phyloP scores from a whole-genome alignment of 2,888 invertebrate species.

The Drosophila prostipennis region DNA sequence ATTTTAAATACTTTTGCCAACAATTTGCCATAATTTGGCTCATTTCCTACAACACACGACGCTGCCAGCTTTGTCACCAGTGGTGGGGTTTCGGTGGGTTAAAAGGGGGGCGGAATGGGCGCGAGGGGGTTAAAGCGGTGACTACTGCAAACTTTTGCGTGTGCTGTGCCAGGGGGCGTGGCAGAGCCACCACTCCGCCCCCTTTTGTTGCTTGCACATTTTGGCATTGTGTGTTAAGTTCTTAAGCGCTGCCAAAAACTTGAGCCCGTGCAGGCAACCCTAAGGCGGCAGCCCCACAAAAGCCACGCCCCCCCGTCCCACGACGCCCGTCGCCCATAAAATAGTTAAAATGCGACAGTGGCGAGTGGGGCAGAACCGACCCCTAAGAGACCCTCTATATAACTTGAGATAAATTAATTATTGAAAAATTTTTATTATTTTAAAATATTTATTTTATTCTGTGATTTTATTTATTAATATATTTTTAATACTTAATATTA shows the following conservation, averaged over 20 bases:
- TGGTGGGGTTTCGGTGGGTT: not conserved
- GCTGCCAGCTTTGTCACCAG: constrained; percentile 50
- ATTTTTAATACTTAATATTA: too few species aligned
- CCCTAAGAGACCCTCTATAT: constrained; percentile 3
- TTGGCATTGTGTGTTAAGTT: constrained; percentile 63
- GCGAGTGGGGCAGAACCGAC: constrained; percentile 18
- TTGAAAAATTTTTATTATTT: too few species aligned
- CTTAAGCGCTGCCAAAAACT: constrained; percentile 76
- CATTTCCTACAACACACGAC: constrained; percentile 62
- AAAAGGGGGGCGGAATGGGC: not conserved
- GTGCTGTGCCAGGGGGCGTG: constrained; percentile 32
- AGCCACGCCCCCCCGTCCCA: constrained; percentile 1
- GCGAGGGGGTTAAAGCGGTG: not conserved
- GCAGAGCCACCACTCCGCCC: constrained; percentile 2
- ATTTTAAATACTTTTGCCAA: constrained; percentile 79
- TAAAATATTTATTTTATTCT: too few species aligned
- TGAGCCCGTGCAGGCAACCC: constrained; percentile 56
- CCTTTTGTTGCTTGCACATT: constrained; percentile 32
- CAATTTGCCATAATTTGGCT: constrained; percentile 79
- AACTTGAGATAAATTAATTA: too few species aligned
- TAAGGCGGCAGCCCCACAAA: constrained; percentile 35
- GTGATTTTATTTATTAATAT: too few species aligned
- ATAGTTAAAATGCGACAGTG: constrained; percentile 35
- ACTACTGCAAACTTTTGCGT: constrained; percentile 42
- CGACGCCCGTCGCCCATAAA: constrained; percentile 7